Evolutionary conservation across 2,888 invertebrate species (phyloP).

Genomic region (Phlogophora meticulosa): DNA sequence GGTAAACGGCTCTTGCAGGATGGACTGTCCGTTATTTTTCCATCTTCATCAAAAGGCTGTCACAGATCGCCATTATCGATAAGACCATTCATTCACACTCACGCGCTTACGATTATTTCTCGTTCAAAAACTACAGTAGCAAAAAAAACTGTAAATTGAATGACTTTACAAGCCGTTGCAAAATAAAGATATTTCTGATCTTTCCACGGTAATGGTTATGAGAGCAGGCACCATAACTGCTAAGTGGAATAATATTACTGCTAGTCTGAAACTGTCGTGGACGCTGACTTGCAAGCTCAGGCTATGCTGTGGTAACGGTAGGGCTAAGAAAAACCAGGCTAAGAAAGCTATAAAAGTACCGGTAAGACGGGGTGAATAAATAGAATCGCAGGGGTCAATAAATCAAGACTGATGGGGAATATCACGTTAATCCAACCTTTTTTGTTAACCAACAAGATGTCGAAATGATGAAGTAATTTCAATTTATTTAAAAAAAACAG

Average conservation of each 20-base stretch:
- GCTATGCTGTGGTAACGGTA: conserved; percentile 17
- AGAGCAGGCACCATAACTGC: conserved; percentile 24
- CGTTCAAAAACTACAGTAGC: background rate
- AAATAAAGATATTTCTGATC: conserved; percentile 27
- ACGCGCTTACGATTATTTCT: background rate
- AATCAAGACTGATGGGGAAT: too few species aligned
- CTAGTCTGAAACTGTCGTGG: conserved; percentile 28
- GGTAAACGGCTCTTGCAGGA: conserved; percentile 27
- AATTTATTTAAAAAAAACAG: too few species aligned
- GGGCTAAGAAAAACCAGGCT: conserved; percentile 8
- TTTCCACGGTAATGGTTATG: conserved; percentile 33
- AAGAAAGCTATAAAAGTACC: conserved; percentile 6
- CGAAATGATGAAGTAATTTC: too few species aligned
- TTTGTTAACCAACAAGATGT: too few species aligned
- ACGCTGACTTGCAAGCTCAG: conserved; percentile 38
- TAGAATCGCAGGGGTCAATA: too few species aligned
- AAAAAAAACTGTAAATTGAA: conserved; percentile 30
- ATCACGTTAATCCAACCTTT: too few species aligned
- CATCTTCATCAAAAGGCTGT: background rate
- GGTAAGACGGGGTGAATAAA: too few species aligned
- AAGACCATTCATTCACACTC: background rate
- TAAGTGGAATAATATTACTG: conserved; percentile 22
- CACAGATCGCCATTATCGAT: background rate
- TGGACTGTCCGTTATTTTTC: background rate
- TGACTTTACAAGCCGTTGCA: conserved; percentile 33